Evolutionary conservation across 2,113 vertebrate genomes (phyloP).

Genomic region (Entomyzon cyanotis): DNA sequence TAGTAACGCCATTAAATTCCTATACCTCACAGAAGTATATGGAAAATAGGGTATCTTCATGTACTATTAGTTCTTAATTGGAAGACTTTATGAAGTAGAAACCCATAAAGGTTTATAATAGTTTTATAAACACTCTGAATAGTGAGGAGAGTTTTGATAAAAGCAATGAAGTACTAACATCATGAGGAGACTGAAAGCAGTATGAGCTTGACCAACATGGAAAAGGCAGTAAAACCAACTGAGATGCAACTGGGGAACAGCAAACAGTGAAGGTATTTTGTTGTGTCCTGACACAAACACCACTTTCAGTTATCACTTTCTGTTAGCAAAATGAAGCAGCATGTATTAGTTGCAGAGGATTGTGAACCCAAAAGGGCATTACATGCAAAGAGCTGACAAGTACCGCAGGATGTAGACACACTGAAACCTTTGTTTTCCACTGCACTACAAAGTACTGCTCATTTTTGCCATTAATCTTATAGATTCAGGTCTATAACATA

Average conservation of each 20-base stretch:
- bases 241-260: not conserved
- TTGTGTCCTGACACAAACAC: not conserved
- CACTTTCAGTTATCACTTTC: not conserved
- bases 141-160: not conserved
- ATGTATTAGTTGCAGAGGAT: not conserved
- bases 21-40: not conserved
- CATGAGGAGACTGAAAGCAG: not conserved
- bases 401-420: not conserved
- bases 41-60: not conserved
- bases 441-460: not conserved
- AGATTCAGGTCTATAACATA: not conserved
- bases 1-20: not conserved
- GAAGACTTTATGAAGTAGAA: not conserved
- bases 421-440: not conserved
- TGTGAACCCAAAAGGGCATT: not conserved
- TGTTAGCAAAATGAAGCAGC: not conserved
- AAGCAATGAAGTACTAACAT: not conserved
- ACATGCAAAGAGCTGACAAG: not conserved
- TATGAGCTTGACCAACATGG: not conserved
- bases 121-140: not conserved
- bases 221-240: not conserved
- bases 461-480: not conserved
- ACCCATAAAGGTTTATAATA: not conserved
- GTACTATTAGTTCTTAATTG: not conserved
- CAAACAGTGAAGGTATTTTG: not conserved